These are phyloP conservation scores for Dicrostonyx torquatus DNA, from an alignment of 2,797 vertebrate species.

Conservation along the genomic window DNA sequence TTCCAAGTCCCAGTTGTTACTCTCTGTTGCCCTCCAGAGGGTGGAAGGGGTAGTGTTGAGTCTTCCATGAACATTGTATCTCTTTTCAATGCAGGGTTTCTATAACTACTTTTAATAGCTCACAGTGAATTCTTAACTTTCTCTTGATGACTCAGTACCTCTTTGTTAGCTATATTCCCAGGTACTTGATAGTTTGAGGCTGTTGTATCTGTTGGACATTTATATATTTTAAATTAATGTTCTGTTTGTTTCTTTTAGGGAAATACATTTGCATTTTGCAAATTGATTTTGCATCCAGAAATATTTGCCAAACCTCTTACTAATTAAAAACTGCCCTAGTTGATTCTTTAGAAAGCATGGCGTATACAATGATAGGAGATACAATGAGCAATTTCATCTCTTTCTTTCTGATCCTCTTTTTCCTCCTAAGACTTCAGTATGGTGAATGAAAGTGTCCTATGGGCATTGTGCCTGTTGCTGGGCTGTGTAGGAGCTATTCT, in stretches of 20 bases:
- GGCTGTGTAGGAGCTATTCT: not conserved
- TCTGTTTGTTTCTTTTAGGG: slow-evolving; percentile 10
- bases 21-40: not conserved
- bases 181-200: not conserved
- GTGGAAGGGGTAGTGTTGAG: not conserved
- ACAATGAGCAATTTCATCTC: slow-evolving; percentile 5
- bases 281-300: slow-evolving; percentile 55
- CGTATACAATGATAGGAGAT: not conserved
- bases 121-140: not conserved
- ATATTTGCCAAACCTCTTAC: slow-evolving; percentile 33
- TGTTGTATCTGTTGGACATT: not conserved
- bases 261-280: slow-evolving; percentile 36
- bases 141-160: not conserved
- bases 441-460: not conserved
- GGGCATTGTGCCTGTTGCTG: not conserved
- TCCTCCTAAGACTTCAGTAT: not conserved
- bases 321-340: slow-evolving; percentile 12
- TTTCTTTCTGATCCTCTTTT: slow-evolving; percentile 22
- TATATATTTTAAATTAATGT: not conserved
- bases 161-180: slow-evolving; percentile 17
- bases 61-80: slow-evolving; percentile 63
- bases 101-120: slow-evolving; percentile 29
- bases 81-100: not conserved
- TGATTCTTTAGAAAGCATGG: slow-evolving; percentile 31
- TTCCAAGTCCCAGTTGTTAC: not conserved